Base-by-base conservation (phyloP, 2,797 vertebrate genomes). In the Ispidina lecontei region DNA sequence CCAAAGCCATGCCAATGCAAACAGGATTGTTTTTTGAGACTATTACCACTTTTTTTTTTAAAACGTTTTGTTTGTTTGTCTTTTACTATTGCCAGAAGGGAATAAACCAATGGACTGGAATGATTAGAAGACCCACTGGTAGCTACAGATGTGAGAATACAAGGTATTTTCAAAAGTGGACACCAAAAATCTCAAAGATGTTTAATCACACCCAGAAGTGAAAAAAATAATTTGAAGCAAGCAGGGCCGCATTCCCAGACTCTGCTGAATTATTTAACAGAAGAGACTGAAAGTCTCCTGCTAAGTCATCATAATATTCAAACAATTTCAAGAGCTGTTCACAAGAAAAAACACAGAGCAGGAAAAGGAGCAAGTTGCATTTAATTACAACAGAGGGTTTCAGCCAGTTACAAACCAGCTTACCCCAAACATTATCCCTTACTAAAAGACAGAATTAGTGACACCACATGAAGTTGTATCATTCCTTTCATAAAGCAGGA, bases 341-440 rank as follows among this genome's bases (percentile, higher is more conserved):
- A 84, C 63, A 96, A 94, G 63, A 94, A 96, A 94, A 96, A 92
- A 87, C 91, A 96, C 89, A 92, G 47, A 84, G 87, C 77, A 90
- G 63, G 73, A 90, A 91, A 92, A 96, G 91, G 67, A 96, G 73
- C 80, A 86, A 93, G 83, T 84, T 90, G 77, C 49, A 91, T 95
- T 96, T 96, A 95, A 96, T 96, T 86, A 91, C 70, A 91, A 65
- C 72, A 84, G 56, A 84, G 83, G 70, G 76, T 83, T 93, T 79
- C 91, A 87, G 84, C 72, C 70, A 95, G 79, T 83, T 87, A 93
- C 89, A 91, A 74, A 59, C 73, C 91, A 94, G 70, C 89, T 68
- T 33, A 76, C 47, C 76, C 55, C 71, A 80, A 84, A 76, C 43
- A 33, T 69, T 22, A 72, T 68, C 54, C 84, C 72, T 71, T 64